Conservation (phyloP, 2,113 vertebrate genomes). For the Lontra canadensis region DNA sequence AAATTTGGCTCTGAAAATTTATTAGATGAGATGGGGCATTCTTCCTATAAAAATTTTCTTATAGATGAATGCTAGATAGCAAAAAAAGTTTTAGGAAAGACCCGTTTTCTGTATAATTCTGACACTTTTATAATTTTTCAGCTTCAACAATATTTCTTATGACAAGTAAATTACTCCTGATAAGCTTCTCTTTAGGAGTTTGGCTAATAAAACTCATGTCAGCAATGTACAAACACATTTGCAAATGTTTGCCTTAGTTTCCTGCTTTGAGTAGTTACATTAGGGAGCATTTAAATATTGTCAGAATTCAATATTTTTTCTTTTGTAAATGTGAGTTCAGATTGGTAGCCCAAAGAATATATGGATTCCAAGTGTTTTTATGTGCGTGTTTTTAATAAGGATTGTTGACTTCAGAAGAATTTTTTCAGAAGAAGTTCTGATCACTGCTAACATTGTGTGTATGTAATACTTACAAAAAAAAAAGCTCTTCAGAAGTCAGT, state of each 20-base stretch:
- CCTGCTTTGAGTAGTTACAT: not conserved
- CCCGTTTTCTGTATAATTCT: not conserved
- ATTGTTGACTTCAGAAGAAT: not conserved
- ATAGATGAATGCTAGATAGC: not conserved
- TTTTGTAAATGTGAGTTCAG: not conserved
- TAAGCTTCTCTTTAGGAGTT: not conserved
- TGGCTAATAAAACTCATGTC: not conserved
- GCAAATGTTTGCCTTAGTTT: not conserved
- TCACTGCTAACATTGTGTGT: not conserved
- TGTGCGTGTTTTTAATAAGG: not conserved
- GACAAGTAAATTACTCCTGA: not conserved
- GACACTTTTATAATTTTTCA: not conserved
- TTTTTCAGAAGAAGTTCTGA: not conserved
- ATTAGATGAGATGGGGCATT: conserved; percentile 12
- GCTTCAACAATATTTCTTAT: not conserved
- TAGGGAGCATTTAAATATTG: not conserved
- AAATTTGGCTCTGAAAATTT: conserved; percentile 8
- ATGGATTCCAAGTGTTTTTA: not conserved
- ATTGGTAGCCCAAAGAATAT: not conserved
- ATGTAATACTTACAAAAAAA: not conserved
- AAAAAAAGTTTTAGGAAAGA: not conserved
- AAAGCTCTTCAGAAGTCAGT: not conserved
- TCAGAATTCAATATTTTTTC: not conserved
- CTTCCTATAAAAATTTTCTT: not conserved
- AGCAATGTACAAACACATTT: not conserved